Base-by-base conservation (phyloP, 2,797 vertebrate genomes). In the Pyrocephalus nanus region DNA sequence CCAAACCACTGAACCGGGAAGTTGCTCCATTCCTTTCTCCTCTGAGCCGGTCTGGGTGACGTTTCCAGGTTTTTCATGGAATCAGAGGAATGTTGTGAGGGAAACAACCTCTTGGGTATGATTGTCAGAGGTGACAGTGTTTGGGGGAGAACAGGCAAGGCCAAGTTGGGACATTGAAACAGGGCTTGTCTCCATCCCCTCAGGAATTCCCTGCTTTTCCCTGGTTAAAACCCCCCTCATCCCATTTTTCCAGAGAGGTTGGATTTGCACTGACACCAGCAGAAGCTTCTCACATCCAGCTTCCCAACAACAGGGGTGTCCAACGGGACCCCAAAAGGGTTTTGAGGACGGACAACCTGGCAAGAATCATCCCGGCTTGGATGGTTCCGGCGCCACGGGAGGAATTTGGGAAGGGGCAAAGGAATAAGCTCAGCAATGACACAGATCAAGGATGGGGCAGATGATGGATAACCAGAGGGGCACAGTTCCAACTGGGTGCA, bases 331-430 rank as follows among this genome's bases (percentile, higher is more conserved):
- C 55, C 12, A 0, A 51, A 74, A 65, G 40, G 25, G 5, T 14
- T 84, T 55, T 47, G 27, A 78, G 32, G 47, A 40, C 8, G 66
- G 27, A 34, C 34, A 55, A 4, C 29, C 73, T 53, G 53, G 48
- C 16, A 30, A 6, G 17, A 54, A 15, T 15, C 5, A 25, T 18
- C 29, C 45, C 19, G 21, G 27, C 29, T 71, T 40, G 45, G 22
- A 61, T 17, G 5, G 8, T 15, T 71, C 57, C 1, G 0, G 29
- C 12, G 36, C 13, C 13, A 2, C 1, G 6, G 29, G 20, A 64
- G 30, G 34, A 12, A 42, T 62, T 45, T 62, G 54, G 38, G 71
- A 65, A 27, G 18, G 17, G 6, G 5, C 8, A 9, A 71, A 18
- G 23, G 15, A 30, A 50, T 50, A 65, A 83, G 5, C 6, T 55